phyloP scores from a whole-genome alignment of 2,797 vertebrate genomes.

The Hozukius guyotensis region DNA sequence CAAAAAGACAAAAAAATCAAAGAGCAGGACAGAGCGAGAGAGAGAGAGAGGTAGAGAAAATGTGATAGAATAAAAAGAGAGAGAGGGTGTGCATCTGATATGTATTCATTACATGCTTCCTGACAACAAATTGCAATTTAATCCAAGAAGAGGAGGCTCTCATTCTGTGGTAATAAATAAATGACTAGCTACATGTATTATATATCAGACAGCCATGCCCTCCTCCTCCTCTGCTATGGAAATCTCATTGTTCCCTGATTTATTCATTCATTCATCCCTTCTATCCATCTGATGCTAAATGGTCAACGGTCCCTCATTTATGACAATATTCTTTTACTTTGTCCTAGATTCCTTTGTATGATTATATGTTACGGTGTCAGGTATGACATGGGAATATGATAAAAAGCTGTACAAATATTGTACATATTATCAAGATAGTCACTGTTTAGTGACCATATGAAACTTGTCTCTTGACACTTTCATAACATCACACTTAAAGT shows the following conservation, averaged over 20 bases:
- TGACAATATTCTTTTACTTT: conserved; percentile 79
- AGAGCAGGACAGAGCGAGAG: conserved; percentile 23
- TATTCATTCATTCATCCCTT: conserved; percentile 86
- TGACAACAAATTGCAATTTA: conserved; percentile 92
- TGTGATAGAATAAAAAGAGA: conserved; percentile 72
- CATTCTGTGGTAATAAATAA: conserved; percentile 91
- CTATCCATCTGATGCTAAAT: conserved; percentile 81
- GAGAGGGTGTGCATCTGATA: conserved; percentile 84
- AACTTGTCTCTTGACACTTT: conserved; percentile 16
- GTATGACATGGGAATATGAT: conserved; percentile 37
- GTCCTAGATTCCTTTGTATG: conserved; percentile 64
- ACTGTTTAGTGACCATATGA: neutral
- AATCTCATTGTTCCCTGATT: conserved; percentile 89
- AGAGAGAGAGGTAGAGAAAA: conserved; percentile 53
- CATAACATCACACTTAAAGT: neutral
- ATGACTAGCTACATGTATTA: conserved; percentile 91
- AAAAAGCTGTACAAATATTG: conserved; percentile 36
- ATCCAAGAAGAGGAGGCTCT: conserved; percentile 89
- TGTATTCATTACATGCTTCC: conserved; percentile 91
- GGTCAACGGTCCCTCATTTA: conserved; percentile 81
- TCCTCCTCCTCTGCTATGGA: conserved; percentile 85
- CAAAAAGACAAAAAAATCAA: conserved; percentile 67
- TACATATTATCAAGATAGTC: neutral
- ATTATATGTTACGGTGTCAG: conserved; percentile 62
- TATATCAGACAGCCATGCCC: conserved; percentile 87